Evolutionary conservation across 2,888 invertebrate species (phyloP), one percentile per base, ranked within the genome.

Genomic region (Clivina fossor): DNA sequence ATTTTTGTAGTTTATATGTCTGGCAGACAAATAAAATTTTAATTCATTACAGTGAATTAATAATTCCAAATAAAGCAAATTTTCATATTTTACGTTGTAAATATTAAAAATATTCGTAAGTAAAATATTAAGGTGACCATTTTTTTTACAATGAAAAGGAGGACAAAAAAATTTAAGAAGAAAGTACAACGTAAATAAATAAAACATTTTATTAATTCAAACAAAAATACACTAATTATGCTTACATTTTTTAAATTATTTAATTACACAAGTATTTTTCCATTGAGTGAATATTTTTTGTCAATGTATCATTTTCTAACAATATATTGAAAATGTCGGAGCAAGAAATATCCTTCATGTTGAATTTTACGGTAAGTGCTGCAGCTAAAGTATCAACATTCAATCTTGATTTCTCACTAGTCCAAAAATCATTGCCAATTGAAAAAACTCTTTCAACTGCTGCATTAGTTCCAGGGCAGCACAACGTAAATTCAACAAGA

Each of bases 401-500:
- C 44, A 57, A 53, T 53, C 32, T 38, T 18, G 57, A 57, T 49
- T 58, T 58, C 33, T 55, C 55, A 47, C 57, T 57, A 19, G 40
- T 51, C 53, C 53, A 53, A 57, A 33, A 57, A 57, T 57, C 57
- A 54, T 54, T 57, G 15, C 33, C 48, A 47, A 53, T 32, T 53
- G 53, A 57, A 57, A 53, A 57, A 46, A 49, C 2, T 16, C 38
- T 32, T 44, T 53, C 53, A 44, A 53, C 43, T 33, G 43, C 33
- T n/a, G 33, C 33, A 33, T 8, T 33, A 33, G 33, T 44, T 13
- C 44, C 46, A 51, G 58, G 51, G 30, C 56, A 58, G 53, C 58
- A 33, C 37, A 60, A 48, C 48, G 38, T 35, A 48, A 51, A 57
- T 57, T 58, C 16, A 59, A 59, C 56, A 56, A 38, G n/a, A 54